Base-by-base conservation (phyloP, 2,113 vertebrate species). In the Clarias gariepinus region DNA sequence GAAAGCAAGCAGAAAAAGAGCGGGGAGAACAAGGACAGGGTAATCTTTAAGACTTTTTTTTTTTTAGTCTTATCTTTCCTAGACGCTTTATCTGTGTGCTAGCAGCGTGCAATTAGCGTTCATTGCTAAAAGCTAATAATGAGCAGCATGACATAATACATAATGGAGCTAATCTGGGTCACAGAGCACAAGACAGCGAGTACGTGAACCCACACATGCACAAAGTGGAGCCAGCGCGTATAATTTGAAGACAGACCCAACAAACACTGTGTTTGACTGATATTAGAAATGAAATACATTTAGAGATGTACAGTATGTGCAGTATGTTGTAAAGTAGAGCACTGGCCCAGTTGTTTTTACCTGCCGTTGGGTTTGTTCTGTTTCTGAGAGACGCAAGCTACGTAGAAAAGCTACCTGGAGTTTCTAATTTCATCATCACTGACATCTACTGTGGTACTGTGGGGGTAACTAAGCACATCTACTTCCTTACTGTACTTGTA, bases 61-160 rank as follows among this genome's bases (percentile, higher is more conserved):
- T 77, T 64, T 16, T 23, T 23, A 36, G 33, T 47, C 47, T 47
- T 47, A 47, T 47, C 47, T 61, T 64, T 61, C 25, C 25, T 19
- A 85, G 84, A 78, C 3, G 5, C 61, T 78, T 80, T 64, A 77
- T 79, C 74, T 78, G 33, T 13, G 23, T 3, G 28, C 74, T 36
- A 79, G 28, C 61, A 68, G n/a, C 10, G 10, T 68, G 61, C 74
- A 69, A 86, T 86, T 86, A 80, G 52, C 23, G 4, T 61, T 69
- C 1, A 5, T 36, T 81, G 30, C 33, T 80, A 86, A 80, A 85
- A 79, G 63, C 84, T 85, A 79, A 86, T 86, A 86, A 86, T 58
- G 84, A 85, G 74, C 52, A n/a, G 28, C 36, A 58, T 69, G 84
- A 80, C 84, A 80, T 57, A 30, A 47, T 47, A 47, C 28, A 85